phyloP scores from a whole-genome alignment of 2,888 invertebrate genomes.

The Oligia strigilis region DNA sequence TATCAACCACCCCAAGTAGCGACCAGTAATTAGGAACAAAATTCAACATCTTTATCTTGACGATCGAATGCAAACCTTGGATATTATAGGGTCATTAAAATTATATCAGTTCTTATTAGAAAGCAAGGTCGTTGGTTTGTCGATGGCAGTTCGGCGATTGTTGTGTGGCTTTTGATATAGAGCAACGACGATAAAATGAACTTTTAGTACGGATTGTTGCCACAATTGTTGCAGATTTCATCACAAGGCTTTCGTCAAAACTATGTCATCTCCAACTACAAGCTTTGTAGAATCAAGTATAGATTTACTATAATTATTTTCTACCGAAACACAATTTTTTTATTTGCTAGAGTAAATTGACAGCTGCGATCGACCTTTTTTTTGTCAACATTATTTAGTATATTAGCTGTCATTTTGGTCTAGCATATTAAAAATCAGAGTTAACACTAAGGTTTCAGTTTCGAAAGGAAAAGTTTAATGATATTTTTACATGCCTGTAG shows the following conservation, averaged over 20 bases:
- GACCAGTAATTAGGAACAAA: slow-evolving; percentile 77
- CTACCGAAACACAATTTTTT: no score
- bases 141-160: slow-evolving; percentile 66
- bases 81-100: slow-evolving; percentile 87
- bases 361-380: no score
- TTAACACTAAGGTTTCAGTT: neutral
- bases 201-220: neutral
- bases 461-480: neutral
- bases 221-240: neutral
- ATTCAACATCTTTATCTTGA: slow-evolving; percentile 79
- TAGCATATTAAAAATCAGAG: no score
- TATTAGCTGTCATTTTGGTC: no score
- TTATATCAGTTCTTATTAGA: slow-evolving; percentile 84
- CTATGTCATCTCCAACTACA: no score
- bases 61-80: slow-evolving; percentile 85
- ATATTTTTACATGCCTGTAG: neutral
- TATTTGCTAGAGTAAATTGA: no score
- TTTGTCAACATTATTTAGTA: no score
- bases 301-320: neutral
- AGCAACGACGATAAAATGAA: slow-evolving; percentile 13
- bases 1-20: slow-evolving; percentile 78
- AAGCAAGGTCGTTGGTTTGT: slow-evolving; percentile 86
- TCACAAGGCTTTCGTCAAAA: neutral
- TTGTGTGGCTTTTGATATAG: slow-evolving; percentile 75
- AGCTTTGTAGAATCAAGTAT: neutral